Conservation (phyloP, 2,888 invertebrate species). For the Cheilosia variabilis region DNA sequence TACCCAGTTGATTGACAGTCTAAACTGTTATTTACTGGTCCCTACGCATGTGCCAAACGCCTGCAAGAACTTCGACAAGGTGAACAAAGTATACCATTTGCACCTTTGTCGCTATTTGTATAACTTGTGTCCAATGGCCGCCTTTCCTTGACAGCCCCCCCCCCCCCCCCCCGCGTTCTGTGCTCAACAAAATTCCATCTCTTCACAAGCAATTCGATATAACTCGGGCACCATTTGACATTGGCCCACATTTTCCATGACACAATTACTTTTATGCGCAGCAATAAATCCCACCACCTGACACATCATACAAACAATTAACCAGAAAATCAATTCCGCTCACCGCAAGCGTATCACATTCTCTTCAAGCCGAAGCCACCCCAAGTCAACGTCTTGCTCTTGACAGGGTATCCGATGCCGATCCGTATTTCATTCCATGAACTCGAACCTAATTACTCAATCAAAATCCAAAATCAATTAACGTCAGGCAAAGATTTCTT, state of each 20-base stretch:
- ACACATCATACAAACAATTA: conserved; percentile 19
- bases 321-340: conserved; percentile 16
- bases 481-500: conserved; percentile 7
- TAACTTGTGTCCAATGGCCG: no score
- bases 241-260: conserved; percentile 38
- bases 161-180: no score
- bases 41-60: no score
- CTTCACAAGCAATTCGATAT: not conserved
- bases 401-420: conserved; percentile 8
- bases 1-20: no score
- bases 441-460: conserved; percentile 44
- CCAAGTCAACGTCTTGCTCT: conserved; percentile 26
- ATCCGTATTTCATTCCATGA: conserved; percentile 18
- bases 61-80: no score
- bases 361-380: conserved; percentile 18
- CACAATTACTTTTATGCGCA: conserved; percentile 3
- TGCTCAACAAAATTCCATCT: no score
- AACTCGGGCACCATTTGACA: conserved; percentile 3
- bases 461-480: conserved; percentile 50
- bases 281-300: conserved; percentile 10
- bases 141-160: no score
- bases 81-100: no score
- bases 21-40: no score
- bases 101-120: no score
- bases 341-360: conserved; percentile 50